Base-by-base conservation (phyloP, 1,140 invertebrate species). In the Thereuonema tuberculata region DNA sequence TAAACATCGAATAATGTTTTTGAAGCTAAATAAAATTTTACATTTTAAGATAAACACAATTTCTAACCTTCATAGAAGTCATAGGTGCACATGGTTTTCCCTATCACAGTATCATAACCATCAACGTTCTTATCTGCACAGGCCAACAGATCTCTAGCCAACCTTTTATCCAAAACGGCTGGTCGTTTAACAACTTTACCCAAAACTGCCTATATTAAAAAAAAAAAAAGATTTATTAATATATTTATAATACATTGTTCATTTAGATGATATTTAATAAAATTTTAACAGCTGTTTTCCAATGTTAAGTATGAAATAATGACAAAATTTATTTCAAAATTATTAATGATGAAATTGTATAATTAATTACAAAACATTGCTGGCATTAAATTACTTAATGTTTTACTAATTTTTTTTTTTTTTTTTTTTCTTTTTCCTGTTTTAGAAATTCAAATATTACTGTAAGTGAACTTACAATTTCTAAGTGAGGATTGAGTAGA, bases 1-100 rank as follows among this genome's bases (percentile, higher is more conserved):
- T n/a, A n/a, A n/a, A n/a, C n/a, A n/a, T n/a, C n/a, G n/a, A n/a
- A n/a, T n/a, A n/a, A n/a, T n/a, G n/a, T n/a, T n/a, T n/a, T n/a
- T n/a, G n/a, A n/a, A n/a, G n/a, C n/a, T n/a, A n/a, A n/a, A n/a
- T n/a, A n/a, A n/a, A n/a, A n/a, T n/a, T n/a, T n/a, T n/a, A n/a
- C n/a, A n/a, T n/a, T n/a, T n/a, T n/a, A n/a, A n/a, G n/a, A n/a
- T n/a, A n/a, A n/a, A n/a, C n/a, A n/a, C n/a, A n/a, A n/a, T n/a
- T n/a, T n/a, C n/a, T n/a, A n/a, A 88, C 87, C 93, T 82, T 99
- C 95, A 73, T 98, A 98, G 73, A 98, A 98, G 72, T 98, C 95
- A 66, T 92, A 84, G 2, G 93, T 90, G 72, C 93, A 97, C 80
- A 98, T 86, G 0, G 95, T 98, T 71, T 86, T 94, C 26, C 96